phyloP scores from a whole-genome alignment of 2,888 invertebrate genomes.

The Caenorhabditis afra region DNA sequence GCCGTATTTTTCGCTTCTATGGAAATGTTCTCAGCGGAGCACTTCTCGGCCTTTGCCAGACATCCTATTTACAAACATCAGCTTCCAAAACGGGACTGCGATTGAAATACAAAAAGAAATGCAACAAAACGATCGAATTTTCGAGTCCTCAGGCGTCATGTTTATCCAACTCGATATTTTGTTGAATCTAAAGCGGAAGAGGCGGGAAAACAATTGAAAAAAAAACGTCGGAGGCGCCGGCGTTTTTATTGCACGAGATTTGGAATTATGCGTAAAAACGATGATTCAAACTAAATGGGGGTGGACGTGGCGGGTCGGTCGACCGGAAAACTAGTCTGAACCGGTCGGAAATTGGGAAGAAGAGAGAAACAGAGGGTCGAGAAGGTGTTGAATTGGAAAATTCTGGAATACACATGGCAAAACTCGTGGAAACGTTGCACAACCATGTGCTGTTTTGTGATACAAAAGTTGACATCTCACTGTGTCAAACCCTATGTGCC shows the following conservation, averaged over 20 bases:
- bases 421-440: not conserved
- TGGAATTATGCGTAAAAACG: conserved; percentile 34
- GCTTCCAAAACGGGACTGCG: conserved; percentile 30
- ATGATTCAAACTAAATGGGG: conserved; percentile 46
- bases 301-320: conserved; percentile 18
- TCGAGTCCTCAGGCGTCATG: conserved; percentile 7
- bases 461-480: no score
- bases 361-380: not conserved
- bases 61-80: conserved; percentile 48
- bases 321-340: conserved; percentile 28
- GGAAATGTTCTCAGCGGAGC: conserved; percentile 9
- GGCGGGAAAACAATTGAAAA: conserved; percentile 6
- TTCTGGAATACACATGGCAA: not conserved
- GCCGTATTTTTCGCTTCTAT: conserved; percentile 5
- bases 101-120: conserved; percentile 8
- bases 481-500: not conserved
- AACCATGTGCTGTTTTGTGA: no score
- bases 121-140: not conserved
- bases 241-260: conserved; percentile 48
- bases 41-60: conserved; percentile 11
- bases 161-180: conserved; percentile 26
- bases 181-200: not conserved
- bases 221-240: not conserved
- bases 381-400: not conserved
- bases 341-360: not conserved